Percentiles rank a stretch among this genome's conserved stretches.
Evolutionary conservation across 2,888 invertebrate genomes (phyloP).

Genomic region (Drosophila merina): DNA sequence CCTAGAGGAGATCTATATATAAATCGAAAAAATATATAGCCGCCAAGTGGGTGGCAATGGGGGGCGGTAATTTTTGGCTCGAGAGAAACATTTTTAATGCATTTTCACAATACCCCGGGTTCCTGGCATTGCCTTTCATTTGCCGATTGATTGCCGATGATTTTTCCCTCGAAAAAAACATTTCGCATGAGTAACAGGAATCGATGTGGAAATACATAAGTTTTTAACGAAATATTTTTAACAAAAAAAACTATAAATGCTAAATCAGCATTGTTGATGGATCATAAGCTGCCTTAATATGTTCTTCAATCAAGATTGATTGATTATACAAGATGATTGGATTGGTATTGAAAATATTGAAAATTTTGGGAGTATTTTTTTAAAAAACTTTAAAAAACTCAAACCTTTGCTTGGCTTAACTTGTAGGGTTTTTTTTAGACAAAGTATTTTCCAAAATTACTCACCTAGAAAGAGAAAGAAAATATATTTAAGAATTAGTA

Average conservation of each 20-base stretch:
- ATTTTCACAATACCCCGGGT: constrained; percentile 50
- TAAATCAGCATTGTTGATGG: constrained; percentile 27
- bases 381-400: background rate
- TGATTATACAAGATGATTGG: constrained; percentile 18
- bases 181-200: constrained; percentile 36
- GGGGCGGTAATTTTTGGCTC: constrained; percentile 24
- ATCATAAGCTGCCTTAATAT: constrained; percentile 25
- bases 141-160: constrained; percentile 70
- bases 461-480: constrained; percentile 41
- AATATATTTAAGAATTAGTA: background rate
- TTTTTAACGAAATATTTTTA: background rate
- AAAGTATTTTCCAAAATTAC: constrained; percentile 7
- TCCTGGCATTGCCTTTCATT: constrained; percentile 40
- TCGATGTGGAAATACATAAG: constrained; percentile 10
- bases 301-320: constrained; percentile 1
- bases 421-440: background rate
- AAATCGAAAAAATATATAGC: background rate
- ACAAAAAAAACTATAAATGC: background rate
- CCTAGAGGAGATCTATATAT: background rate
- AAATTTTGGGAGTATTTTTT: too few relatives aligned
- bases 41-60: background rate
- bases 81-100: constrained; percentile 64
- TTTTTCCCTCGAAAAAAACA: constrained; percentile 51
- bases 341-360: background rate
- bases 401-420: constrained; percentile 34